Base-by-base conservation (phyloP, 2,113 vertebrate genomes). In the Campylomormyrus tamandua region DNA sequence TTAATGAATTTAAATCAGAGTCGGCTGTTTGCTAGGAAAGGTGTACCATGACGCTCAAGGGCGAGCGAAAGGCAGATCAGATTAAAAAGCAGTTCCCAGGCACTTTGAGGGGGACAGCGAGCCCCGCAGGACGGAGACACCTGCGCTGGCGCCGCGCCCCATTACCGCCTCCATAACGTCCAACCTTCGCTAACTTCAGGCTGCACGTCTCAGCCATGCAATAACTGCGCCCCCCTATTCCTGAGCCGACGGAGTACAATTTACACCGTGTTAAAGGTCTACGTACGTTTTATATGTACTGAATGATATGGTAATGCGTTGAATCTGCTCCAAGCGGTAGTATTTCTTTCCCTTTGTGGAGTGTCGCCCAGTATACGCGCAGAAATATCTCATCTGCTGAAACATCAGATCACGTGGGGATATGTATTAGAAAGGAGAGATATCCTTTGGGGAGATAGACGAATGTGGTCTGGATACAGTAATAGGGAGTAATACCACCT, bases 11-110 rank as follows among this genome's bases (percentile, higher is more conserved):
- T n/a, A 48, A 84, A 84, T 84, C 24, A 48, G 83, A 48, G 39
- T 45, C 31, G 6, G 42, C 15, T 45, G 77, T 42, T 83, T 83
- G 77, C 62, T 70, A 21, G 42, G 77, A 21, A 83, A 84, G 45
- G 83, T 45, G 13, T 70, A 21, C 87, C 45, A 66, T 19, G 56
- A 66, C n/a, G 53, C 58, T 70, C 35, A 88, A 88, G 88, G 88
- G 45, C 58, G 27, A 74, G n/a, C 21, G 46, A 88, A 88, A 62
- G 88, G 88, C 62, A 70, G 46, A 88, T 49, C 45, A 66, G 88
- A 74, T 74, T 88, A 88, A 74, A 88, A 46, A 48, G 62, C 39
- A n/a, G 45, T 15, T 84, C 9, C 8, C n/a, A 45, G 21, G 83
- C 45, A 46, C 83, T 84, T 48, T 48, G 39, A 84, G 45, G 21